Evolutionary conservation across 1,140 invertebrate genomes (phyloP).

Genomic region (Helicoverpa armigera): DNA sequence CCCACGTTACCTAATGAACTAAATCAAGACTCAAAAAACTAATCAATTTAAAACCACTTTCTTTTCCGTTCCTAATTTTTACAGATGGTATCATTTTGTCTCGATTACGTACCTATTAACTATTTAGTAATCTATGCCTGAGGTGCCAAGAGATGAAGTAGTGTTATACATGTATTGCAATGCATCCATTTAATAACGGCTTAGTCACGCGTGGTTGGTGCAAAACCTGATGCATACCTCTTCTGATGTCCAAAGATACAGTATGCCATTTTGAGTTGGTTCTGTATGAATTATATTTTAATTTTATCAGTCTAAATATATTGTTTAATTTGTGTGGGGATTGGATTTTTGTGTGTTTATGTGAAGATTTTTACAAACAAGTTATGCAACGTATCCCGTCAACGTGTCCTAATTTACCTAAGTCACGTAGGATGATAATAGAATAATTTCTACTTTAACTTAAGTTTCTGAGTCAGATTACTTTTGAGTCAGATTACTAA

Average conservation of each 20-base stretch:
- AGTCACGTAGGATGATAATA: no score
- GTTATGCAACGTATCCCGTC: no score
- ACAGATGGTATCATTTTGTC: slow-evolving; percentile 28
- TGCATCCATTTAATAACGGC: slow-evolving; percentile 15
- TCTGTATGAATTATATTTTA: not conserved
- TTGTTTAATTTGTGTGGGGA: no score
- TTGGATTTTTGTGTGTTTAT: no score
- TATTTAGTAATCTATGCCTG: no score
- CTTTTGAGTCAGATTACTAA: no score
- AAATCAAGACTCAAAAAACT: slow-evolving; percentile 9
- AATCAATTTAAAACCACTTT: not conserved
- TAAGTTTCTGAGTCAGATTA: no score
- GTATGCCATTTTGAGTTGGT: not conserved
- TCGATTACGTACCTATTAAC: not conserved
- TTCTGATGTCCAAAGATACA: not conserved
- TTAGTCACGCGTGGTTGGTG: slow-evolving; percentile 9
- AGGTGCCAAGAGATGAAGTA: not conserved
- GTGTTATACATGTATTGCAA: not conserved
- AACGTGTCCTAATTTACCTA: no score
- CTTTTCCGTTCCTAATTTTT: not conserved
- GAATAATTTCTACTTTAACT: no score
- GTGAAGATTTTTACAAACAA: no score
- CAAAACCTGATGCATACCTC: not conserved
- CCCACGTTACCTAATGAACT: no score
- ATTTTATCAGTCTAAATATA: no score